Base-by-base conservation (phyloP, 2,113 vertebrate species). In the Amblyornis subalaris region DNA sequence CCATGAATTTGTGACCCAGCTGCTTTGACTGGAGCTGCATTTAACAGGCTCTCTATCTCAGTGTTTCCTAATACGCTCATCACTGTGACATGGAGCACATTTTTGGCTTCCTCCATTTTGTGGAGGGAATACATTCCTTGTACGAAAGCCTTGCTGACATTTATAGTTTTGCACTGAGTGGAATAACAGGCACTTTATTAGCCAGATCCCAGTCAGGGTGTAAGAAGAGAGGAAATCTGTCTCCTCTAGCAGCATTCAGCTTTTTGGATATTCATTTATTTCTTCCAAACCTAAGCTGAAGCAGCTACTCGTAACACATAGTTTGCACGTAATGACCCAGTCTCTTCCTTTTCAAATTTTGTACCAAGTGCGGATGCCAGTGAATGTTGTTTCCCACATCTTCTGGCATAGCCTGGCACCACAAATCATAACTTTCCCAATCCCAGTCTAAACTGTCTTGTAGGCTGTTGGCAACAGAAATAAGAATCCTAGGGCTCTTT, bases 351-450 rank as follows among this genome's bases (percentile, higher is more conserved):
- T 85, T 70, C 73, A 75, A 64, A 47, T 60, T 80, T 8, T 72
- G 45, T 48, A 92, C 55, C 54, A 88, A 87, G 13, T 42, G 10
- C 71, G 85, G 64, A 53, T 54, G 54, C 2, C 4, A 92, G 33
- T 31, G 35, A 90, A 79, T 29, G 54, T 47, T 85, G 26, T 66
- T 94, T 93, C 54, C 77, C 25, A 70, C 66, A 42, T 81, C 78
- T 91, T 93, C 53, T 85, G 85, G 81, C 5, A 1, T 23, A 66
- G 28, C 9, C 8, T 70, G 54, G 33, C 84, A 87, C 45, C 62
- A 93, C 77, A 94, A 95, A 95, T 94, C 91, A 70, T 70, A 92
- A 83, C 58, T 80, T 90, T 47, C 33, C 48, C 28, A 64, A 20
- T 88, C 44, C 58, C 20, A 14, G 8, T 66, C 74, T 81, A 84